Conservation (phyloP, 1,140 invertebrate species). For the Drosophila virilis region DNA sequence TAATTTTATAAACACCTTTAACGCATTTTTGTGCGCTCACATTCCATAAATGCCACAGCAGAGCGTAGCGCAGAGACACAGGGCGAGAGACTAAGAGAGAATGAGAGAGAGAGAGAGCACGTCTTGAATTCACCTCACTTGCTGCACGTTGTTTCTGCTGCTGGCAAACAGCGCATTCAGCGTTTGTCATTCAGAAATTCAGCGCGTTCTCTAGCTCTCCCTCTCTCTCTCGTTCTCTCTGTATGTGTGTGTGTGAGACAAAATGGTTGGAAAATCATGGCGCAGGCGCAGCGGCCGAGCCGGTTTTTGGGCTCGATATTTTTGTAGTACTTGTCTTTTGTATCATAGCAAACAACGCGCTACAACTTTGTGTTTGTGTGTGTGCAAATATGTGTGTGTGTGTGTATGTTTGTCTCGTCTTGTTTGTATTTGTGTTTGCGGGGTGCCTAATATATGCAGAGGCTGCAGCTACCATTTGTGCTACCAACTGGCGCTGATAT, state of each 20-base stretch:
- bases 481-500: slow-evolving; percentile 38
- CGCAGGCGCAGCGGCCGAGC: slow-evolving; percentile 54
- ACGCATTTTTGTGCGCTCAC: slow-evolving; percentile 82
- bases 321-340: slow-evolving; percentile 33
- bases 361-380: not conserved
- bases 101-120: slow-evolving; percentile 13
- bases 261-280: slow-evolving; percentile 82
- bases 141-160: slow-evolving; percentile 28
- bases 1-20: slow-evolving; percentile 83
- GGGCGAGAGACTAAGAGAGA: slow-evolving; percentile 5
- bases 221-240: slow-evolving; percentile 5
- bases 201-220: slow-evolving; percentile 43
- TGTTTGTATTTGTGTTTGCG: slow-evolving; percentile 26
- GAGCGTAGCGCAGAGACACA: slow-evolving; percentile 12
- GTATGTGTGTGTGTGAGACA: slow-evolving; percentile 58
- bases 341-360: slow-evolving; percentile 39
- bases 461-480: slow-evolving; percentile 38
- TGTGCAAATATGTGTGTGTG: slow-evolving; percentile 1
- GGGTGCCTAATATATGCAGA: slow-evolving; percentile 43
- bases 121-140: slow-evolving; percentile 63
- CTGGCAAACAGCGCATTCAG: slow-evolving; percentile 43
- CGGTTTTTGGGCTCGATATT: slow-evolving; percentile 65
- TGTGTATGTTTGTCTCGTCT: slow-evolving; percentile 15
- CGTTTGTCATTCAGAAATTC: slow-evolving; percentile 72
- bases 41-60: slow-evolving; percentile 75